Evolutionary conservation across 2,113 vertebrate species (phyloP).

Genomic region (Callopanchax toddi): DNA sequence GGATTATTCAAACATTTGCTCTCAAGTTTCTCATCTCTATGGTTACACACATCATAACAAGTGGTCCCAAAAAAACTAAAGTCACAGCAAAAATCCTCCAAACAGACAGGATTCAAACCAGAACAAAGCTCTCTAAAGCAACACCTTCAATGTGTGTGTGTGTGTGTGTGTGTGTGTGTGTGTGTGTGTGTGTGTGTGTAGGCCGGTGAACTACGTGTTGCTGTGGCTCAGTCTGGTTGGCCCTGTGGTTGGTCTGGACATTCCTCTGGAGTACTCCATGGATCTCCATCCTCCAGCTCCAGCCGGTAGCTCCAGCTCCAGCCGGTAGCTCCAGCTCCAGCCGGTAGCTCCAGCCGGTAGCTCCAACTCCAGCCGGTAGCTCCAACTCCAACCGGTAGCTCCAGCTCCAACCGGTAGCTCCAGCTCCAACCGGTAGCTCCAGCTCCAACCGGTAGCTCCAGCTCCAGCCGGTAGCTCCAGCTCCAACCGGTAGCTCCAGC

Average conservation of each 20-base stretch:
- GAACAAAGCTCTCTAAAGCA: too few species aligned
- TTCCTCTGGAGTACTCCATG: slow-evolving; percentile 72
- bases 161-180: slow-evolving; percentile 1
- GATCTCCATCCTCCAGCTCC: neutral
- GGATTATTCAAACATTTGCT: too few species aligned
- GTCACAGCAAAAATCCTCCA: too few species aligned
- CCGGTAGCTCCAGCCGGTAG: too few species aligned
- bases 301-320: neutral
- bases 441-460: neutral
- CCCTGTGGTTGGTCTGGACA: slow-evolving; percentile 75
- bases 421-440: neutral
- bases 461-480: neutral
- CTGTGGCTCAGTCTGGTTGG: slow-evolving; percentile 81
- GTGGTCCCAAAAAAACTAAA: too few species aligned
- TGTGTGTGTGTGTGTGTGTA: slow-evolving; percentile 32
- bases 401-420: neutral
- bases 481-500: neutral
- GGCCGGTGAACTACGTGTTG: slow-evolving; percentile 77
- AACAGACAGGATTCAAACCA: too few species aligned
- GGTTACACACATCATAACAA: too few species aligned
- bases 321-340: neutral
- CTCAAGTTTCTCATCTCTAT: too few species aligned
- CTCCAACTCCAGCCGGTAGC: neutral
- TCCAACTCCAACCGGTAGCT: neutral
- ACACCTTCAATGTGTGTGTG: slow-evolving; percentile 4